A percentile compares a stretch with the other conserved stretches of the same genome.
phyloP scores from a whole-genome alignment of 2,888 invertebrate genomes.

The Neoaliturus tenellus region DNA sequence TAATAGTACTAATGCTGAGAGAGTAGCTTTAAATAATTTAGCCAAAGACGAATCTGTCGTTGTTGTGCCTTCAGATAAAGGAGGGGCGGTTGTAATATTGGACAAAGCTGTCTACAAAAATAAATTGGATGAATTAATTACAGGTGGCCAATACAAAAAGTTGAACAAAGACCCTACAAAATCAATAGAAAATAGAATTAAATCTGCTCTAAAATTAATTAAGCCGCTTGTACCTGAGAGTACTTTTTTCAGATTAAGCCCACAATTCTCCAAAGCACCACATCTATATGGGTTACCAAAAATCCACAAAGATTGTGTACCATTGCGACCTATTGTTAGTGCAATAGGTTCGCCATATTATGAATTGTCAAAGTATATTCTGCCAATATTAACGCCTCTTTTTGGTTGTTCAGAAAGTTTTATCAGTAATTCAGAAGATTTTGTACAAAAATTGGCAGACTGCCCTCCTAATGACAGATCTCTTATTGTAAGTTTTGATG shows the following conservation, averaged over 20 bases:
- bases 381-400: not conserved
- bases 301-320: not conserved
- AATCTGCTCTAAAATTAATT: not conserved
- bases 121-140: not conserved
- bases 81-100: not conserved
- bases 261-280: not conserved
- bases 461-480: not conserved
- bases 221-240: not conserved
- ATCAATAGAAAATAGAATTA: not conserved
- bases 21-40: not conserved
- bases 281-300: not conserved
- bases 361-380: not conserved
- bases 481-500: not conserved
- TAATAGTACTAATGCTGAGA: not conserved
- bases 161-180: not conserved
- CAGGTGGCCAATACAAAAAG: not conserved
- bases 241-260: not conserved
- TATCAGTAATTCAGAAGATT: not conserved
- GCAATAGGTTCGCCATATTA: not conserved
- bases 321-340: not conserved
- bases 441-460: not conserved
- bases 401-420: not conserved
- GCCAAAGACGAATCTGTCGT: not conserved
- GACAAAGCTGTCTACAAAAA: not conserved
- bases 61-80: not conserved